Conservation (phyloP, 2,888 invertebrate species). For the Octodonta nipae region DNA sequence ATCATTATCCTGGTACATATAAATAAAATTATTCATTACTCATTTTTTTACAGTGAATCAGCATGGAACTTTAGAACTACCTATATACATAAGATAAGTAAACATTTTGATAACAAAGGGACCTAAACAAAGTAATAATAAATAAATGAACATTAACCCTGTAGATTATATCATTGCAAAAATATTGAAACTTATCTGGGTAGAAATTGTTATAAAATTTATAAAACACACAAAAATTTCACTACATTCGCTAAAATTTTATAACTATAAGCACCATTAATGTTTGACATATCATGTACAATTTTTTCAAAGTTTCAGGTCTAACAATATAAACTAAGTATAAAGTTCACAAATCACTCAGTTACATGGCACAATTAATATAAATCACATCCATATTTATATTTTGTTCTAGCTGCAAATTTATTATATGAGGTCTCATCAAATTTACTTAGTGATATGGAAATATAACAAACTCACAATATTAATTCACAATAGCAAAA, state of each 20-base stretch:
- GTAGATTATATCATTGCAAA: constrained; percentile 21
- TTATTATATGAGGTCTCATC: too few species aligned
- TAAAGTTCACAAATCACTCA: constrained; percentile 16
- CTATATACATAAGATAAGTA: constrained; percentile 22
- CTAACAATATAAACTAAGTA: constrained; percentile 14
- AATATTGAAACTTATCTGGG: constrained; percentile 21
- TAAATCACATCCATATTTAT: constrained; percentile 23
- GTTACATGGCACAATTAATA: constrained; percentile 25
- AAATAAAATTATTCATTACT: constrained; percentile 10
- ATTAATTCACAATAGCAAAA: too few species aligned
- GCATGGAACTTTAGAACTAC: constrained; percentile 16
- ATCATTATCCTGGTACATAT: constrained; percentile 14
- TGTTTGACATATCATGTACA: constrained; percentile 29
- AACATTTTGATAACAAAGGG: constrained; percentile 12
- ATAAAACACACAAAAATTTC: constrained; percentile 26
- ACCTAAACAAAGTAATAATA: constrained; percentile 16
- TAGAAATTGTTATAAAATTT: constrained; percentile 26
- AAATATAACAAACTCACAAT: too few species aligned
- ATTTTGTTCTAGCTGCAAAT: constrained; percentile 15
- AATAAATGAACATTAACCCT: constrained; percentile 25
- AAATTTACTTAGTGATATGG: too few species aligned
- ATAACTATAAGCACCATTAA: constrained; percentile 31
- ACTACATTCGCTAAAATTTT: constrained; percentile 20
- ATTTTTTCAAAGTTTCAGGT: constrained; percentile 15
- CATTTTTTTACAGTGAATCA: constrained; percentile 7